Percentiles rank a stretch among this genome's conserved stretches.
Conservation (phyloP, 2,113 vertebrate species). For the Hucho hucho region DNA sequence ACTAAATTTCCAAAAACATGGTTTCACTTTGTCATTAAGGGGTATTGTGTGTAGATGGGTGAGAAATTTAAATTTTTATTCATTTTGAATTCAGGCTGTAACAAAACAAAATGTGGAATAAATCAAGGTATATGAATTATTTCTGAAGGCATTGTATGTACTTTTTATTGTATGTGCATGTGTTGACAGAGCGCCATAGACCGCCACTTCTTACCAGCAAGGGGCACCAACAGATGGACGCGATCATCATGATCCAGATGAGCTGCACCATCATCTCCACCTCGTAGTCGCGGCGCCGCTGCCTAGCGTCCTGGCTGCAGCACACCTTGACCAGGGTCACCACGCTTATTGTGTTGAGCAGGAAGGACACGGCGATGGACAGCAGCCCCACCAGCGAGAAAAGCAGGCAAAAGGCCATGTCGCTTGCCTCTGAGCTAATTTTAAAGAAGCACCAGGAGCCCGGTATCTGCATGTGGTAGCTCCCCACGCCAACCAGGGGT, state of each 20-base stretch:
- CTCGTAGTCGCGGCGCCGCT: slow-evolving; percentile 86
- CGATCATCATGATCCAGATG: slow-evolving; percentile 89
- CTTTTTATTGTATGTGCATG: not conserved
- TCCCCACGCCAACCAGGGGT: slow-evolving; percentile 82
- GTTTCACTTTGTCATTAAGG: too few species aligned
- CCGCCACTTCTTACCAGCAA: slow-evolving; percentile 82
- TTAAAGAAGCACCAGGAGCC: slow-evolving; percentile 97
- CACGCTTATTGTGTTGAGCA: slow-evolving; percentile 91
- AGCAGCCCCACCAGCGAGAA: slow-evolving; percentile 82
- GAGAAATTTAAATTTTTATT: too few species aligned
- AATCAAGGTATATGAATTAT: too few species aligned
- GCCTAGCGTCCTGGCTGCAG: slow-evolving; percentile 71
- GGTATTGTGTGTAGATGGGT: too few species aligned
- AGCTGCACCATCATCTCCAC: slow-evolving; percentile 98
- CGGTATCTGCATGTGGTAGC: slow-evolving; percentile 85
- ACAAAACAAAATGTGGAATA: too few species aligned
- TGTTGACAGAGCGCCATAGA: not conserved
- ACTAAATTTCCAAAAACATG: too few species aligned
- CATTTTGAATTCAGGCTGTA: too few species aligned
- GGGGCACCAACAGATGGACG: slow-evolving; percentile 91
- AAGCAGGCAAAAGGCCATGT: slow-evolving; percentile 80
- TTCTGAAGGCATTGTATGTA: not conserved
- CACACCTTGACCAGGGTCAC: slow-evolving; percentile 86
- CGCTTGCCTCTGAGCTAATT: slow-evolving; percentile 65
- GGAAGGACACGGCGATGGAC: slow-evolving; percentile 79